A percentile compares a stretch with the other conserved stretches of the same genome.
phyloP scores from a whole-genome alignment of 2,797 vertebrate species.

The Salmo trutta region DNA sequence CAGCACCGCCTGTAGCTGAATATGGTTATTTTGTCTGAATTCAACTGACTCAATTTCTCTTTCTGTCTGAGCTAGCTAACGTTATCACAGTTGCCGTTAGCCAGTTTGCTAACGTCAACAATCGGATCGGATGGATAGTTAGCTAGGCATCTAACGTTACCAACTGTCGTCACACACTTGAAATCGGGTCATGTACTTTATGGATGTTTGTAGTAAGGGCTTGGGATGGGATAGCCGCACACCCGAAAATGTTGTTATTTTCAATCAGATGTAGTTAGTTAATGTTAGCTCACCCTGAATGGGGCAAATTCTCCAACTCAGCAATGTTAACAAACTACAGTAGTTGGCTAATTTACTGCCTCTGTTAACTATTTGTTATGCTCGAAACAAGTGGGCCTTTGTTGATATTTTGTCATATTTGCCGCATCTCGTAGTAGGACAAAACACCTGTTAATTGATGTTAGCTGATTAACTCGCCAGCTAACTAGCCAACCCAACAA shows the following conservation, averaged over 20 bases:
- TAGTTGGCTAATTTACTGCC: neutral
- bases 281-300: neutral
- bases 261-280: neutral
- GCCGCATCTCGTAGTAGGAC: neutral
- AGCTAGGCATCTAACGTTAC: neutral
- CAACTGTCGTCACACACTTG: neutral
- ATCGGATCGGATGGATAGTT: neutral
- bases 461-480: conserved; percentile 28
- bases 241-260: neutral
- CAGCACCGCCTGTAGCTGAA: neutral
- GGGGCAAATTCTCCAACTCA: neutral
- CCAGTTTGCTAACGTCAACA: neutral
- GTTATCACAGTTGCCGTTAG: conserved; percentile 1
- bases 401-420: neutral
- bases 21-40: neutral
- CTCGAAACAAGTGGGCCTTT: neutral
- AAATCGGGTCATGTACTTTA: neutral
- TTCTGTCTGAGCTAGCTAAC: neutral
- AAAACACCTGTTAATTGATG: neutral
- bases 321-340: neutral
- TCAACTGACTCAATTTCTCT: neutral
- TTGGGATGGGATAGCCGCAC: neutral
- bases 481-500: neutral
- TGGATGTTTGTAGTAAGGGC: neutral
- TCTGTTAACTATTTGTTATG: neutral